A percentile compares a stretch with the other conserved stretches of the same genome.
Conservation (phyloP, 2,113 vertebrate species). For the Platycercus adscitus region DNA sequence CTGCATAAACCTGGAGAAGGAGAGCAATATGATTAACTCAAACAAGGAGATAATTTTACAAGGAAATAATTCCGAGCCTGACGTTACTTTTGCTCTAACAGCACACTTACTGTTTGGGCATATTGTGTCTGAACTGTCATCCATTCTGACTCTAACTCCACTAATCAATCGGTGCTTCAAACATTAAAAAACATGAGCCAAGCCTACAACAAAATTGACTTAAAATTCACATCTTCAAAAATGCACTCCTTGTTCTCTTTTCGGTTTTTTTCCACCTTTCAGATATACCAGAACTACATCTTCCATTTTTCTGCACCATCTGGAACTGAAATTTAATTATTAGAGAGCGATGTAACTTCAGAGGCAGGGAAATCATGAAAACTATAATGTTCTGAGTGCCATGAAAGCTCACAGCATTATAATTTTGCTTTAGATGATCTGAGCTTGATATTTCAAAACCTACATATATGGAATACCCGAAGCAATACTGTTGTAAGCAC, state of each 20-base stretch:
- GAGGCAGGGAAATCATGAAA: neutral
- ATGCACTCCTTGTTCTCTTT: neutral
- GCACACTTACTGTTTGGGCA: neutral
- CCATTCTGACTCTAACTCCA: neutral
- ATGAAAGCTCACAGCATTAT: neutral
- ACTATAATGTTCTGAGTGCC: neutral
- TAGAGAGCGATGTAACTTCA: neutral
- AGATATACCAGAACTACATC: fast-evolving
- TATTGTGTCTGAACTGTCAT: neutral
- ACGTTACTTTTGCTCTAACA: neutral
- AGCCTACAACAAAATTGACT: neutral
- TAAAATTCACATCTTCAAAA: neutral
- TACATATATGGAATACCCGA: neutral
- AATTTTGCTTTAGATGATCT: neutral
- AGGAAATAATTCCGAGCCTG: neutral
- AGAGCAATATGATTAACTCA: neutral
- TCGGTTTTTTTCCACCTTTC: neutral
- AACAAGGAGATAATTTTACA: neutral
- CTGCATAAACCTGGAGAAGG: neutral
- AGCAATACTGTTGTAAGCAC: neutral
- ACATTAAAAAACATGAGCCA: neutral
- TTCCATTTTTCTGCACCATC: neutral
- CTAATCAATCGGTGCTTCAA: neutral
- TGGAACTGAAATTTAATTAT: neutral
- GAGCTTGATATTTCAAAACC: neutral